Conservation (phyloP, 2,888 invertebrate species). For the Tiphia femorata region DNA sequence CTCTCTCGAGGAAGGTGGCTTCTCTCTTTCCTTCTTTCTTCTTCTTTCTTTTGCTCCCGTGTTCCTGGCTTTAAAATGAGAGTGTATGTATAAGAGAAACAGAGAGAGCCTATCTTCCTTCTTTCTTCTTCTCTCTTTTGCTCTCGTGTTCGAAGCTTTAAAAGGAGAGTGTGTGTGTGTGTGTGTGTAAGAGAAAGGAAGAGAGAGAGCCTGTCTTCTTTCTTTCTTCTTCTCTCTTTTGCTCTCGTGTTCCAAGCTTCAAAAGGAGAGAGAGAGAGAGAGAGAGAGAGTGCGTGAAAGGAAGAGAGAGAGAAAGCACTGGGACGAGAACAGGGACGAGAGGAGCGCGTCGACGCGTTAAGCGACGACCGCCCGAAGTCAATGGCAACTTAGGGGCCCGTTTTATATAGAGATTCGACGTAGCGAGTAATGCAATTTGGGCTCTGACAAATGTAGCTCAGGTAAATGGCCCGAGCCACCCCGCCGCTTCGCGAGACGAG, state of each 20-base stretch:
- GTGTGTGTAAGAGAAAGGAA: no score
- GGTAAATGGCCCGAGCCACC: conserved; percentile 33
- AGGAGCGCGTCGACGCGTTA: conserved; percentile 40
- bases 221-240: no score
- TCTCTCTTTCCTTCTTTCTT: no score
- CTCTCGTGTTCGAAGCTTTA: no score
- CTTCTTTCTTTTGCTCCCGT: no score
- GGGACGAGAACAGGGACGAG: conserved; percentile 32
- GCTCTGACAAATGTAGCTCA: conserved; percentile 45
- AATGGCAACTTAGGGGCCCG: conserved; percentile 39
- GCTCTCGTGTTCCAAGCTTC: no score
- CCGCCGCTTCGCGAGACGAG: neutral
- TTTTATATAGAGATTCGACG: conserved; percentile 46
- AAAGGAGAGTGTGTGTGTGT: no score
- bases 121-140: no score
- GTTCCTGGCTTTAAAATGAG: no score
- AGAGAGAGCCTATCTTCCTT: no score
- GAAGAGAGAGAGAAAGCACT: conserved; percentile 1
- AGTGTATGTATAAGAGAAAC: no score
- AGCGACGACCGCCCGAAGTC: conserved; percentile 32
- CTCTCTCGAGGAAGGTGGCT: no score
- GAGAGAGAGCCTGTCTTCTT: conserved; percentile 16
- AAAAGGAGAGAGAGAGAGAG: neutral
- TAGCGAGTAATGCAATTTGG: conserved; percentile 47
- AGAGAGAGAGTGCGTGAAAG: neutral